Evolutionary conservation across 2,797 vertebrate species (phyloP).

Genomic region (Molossus alvarezi): DNA sequence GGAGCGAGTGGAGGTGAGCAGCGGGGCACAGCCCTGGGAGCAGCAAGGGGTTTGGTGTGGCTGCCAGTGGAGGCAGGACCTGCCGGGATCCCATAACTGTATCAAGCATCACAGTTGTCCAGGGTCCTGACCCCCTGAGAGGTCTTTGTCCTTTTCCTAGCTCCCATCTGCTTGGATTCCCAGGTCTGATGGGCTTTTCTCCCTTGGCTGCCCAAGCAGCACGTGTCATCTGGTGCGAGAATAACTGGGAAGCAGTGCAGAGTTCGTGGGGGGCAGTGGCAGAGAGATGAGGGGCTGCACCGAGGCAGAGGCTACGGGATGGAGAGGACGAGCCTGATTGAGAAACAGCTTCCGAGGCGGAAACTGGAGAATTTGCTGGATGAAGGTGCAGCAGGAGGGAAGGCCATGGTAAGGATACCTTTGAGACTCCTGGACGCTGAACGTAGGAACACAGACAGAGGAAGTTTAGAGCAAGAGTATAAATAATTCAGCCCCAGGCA

Average conservation of each 20-base stretch:
- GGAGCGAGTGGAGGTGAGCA: background rate
- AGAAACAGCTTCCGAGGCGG: background rate
- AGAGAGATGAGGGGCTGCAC: background rate
- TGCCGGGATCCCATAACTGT: background rate
- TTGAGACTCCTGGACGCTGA: background rate
- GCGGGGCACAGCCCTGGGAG: rapidly evolving
- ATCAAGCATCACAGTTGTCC: background rate
- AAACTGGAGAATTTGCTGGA: background rate
- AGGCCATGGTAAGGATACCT: background rate
- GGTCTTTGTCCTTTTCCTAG: background rate
- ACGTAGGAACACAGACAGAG: background rate
- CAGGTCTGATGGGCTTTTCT: background rate
- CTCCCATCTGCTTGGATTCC: background rate
- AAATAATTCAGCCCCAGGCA: background rate
- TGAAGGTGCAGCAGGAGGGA: background rate
- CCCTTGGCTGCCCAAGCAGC: conserved; percentile 24
- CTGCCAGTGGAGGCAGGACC: background rate
- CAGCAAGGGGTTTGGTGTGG: too few species aligned
- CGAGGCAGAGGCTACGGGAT: background rate
- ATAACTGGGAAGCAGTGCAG: background rate
- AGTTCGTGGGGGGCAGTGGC: rapidly evolving
- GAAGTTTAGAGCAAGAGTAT: background rate
- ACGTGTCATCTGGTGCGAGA: background rate
- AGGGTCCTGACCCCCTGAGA: background rate
- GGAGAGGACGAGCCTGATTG: background rate